These are phyloP conservation scores for Odiellus spinosus DNA, from an alignment of 2,888 invertebrate genomes.

Conservation along the genomic window DNA sequence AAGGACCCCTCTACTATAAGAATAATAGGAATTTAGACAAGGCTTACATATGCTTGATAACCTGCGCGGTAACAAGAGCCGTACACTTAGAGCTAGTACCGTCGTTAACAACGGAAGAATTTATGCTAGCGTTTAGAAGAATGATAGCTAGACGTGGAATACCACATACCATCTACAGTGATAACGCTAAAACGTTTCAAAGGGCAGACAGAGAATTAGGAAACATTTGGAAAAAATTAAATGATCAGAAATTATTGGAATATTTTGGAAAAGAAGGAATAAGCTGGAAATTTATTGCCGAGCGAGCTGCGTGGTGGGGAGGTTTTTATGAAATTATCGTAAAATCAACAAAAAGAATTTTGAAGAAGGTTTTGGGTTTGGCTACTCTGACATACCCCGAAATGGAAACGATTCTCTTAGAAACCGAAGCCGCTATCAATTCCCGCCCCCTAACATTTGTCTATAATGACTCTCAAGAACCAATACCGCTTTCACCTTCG, in stretches of 20 bases:
- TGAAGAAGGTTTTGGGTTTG: conserved; percentile 26
- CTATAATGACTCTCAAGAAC: conserved; percentile 22
- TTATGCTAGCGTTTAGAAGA: too few species aligned
- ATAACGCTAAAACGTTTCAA: too few species aligned
- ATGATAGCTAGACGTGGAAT: too few species aligned
- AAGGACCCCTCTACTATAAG: too few species aligned
- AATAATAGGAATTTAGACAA: not conserved
- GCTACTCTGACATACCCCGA: conserved; percentile 28
- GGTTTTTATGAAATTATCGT: conserved; percentile 32
- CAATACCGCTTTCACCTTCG: too few species aligned
- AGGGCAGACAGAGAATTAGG: too few species aligned
- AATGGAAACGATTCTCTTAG: conserved; percentile 23
- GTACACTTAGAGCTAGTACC: too few species aligned
- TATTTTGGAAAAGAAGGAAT: conserved; percentile 15
- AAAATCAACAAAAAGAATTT: conserved; percentile 26
- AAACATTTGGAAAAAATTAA: too few species aligned
- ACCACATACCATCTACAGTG: too few species aligned
- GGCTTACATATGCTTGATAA: not conserved
- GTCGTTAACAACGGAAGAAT: too few species aligned
- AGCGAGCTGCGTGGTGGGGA: conserved; percentile 31
- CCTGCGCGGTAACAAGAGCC: conserved; percentile 20
- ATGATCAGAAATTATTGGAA: too few species aligned
- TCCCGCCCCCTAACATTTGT: conserved; percentile 26
- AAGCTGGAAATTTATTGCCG: conserved; percentile 27
- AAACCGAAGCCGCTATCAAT: conserved; percentile 24